These are phyloP conservation scores for Eriosoma lanigerum DNA, from an alignment of 1,140 invertebrate genomes.

Conservation along the genomic window DNA sequence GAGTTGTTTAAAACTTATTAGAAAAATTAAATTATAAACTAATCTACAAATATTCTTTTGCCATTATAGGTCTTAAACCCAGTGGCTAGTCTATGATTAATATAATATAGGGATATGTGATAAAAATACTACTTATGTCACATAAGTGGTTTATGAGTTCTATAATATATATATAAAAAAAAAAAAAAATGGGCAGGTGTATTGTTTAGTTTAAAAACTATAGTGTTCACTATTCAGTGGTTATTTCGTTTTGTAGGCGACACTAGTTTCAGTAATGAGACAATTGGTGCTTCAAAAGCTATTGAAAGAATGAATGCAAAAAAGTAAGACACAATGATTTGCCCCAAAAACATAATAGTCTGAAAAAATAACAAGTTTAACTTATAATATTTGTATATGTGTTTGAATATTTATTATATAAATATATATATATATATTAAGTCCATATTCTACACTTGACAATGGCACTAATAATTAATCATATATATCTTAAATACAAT, in stretches of 20 bases:
- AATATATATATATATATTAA: no score
- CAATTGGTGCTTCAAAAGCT: constrained; percentile 78
- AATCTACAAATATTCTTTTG: neutral
- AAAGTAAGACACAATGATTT: constrained; percentile 73
- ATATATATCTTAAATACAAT: no score
- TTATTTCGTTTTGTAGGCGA: constrained; percentile 65
- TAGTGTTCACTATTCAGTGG: neutral
- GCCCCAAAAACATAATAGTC: constrained; percentile 68
- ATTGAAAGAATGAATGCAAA: constrained; percentile 77
- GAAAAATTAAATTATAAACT: neutral
- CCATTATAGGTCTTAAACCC: no score
- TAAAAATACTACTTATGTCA: neutral
- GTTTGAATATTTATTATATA: no score
- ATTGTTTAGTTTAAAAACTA: no score
- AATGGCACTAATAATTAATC: no score
- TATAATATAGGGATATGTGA: no score
- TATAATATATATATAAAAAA: neutral
- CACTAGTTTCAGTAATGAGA: constrained; percentile 80
- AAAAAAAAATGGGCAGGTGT: neutral
- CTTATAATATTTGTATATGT: no score
- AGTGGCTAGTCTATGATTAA: no score
- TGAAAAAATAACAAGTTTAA: constrained; percentile 58
- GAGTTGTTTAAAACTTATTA: neutral
- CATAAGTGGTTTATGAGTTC: neutral
- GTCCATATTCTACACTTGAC: no score